Evolutionary conservation across 2,113 vertebrate genomes (phyloP).

Genomic region (Regulus satrapa): DNA sequence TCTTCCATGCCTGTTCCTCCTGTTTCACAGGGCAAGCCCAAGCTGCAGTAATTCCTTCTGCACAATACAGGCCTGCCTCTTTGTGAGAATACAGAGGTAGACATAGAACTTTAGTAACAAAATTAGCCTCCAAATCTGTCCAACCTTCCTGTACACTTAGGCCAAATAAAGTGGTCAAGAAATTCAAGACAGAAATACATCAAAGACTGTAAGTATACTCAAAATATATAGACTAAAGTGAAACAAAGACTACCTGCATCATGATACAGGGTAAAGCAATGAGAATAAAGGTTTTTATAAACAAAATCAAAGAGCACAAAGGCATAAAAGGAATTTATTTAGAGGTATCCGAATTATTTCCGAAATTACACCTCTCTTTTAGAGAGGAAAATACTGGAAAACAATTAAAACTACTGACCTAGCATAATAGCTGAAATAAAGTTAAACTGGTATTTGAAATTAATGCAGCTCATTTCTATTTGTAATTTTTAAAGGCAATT

Average conservation of each 20-base stretch:
- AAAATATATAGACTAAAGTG: background rate
- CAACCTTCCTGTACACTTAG: background rate
- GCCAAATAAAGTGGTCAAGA: background rate
- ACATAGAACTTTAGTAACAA: background rate
- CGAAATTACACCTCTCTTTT: background rate
- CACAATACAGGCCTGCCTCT: background rate
- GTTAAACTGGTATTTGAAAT: background rate
- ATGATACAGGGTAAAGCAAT: background rate
- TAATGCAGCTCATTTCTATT: background rate
- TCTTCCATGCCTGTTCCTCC: background rate
- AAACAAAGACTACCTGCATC: background rate
- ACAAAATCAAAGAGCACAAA: background rate
- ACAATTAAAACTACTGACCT: background rate
- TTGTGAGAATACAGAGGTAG: background rate
- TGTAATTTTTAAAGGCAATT: background rate
- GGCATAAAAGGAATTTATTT: background rate
- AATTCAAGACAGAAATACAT: background rate
- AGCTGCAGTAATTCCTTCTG: background rate
- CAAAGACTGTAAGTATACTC: background rate
- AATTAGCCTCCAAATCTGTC: background rate
- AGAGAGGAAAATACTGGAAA: background rate
- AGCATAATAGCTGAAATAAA: background rate
- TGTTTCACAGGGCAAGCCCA: background rate
- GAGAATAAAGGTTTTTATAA: background rate
- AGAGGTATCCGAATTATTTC: background rate